Base-by-base conservation (phyloP, 2,888 invertebrate species). In the Erebia epiphron region DNA sequence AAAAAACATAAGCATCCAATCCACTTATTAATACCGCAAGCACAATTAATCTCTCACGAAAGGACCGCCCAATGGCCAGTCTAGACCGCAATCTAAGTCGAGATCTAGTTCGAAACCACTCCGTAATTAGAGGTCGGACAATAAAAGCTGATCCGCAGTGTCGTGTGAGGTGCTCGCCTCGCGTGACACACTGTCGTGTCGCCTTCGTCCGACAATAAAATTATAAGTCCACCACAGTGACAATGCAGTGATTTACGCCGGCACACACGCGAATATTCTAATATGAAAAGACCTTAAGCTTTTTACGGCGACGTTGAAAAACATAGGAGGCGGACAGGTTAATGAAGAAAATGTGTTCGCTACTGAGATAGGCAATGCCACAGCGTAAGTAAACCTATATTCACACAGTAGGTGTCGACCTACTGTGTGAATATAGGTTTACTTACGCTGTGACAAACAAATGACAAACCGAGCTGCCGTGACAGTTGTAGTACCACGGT, bases 181-280 rank as follows among this genome's bases (percentile, higher is more conserved):
- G 91, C 92, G 92, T 92, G 92, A 86, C 89, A 82, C 80, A 78
- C 75, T 89, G 90, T 88, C 92, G 92, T 91, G 92, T 88, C 86
- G 90, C 87, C 87, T 81, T 84, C 86, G 83, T 86, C 86, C 92
- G 91, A 93, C 92, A 93, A 89, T 93, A 93, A 93, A 93, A 93
- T 92, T 93, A 92, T 93, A 93, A 93, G 88, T 92, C 89, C 84
- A 80, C 89, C 88, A 85, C 90, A 93, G 92, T 93, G 92, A 93
- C 92, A 93, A 93, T 93, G 91, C 90, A 88, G 89, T 93, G 92
- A 93, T 93, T 93, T 93, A 93, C 92, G 88, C 80, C 82, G 83
- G 82, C 88, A 89, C 87, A 92, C 92, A 92, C 92, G 91, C 92
- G 88, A 92, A 90, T 91, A 88, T 89, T 91, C 88, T 87, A 87